Evolutionary conservation across 1,140 invertebrate species (phyloP).

Genomic region (Reticulitermes speratus): DNA sequence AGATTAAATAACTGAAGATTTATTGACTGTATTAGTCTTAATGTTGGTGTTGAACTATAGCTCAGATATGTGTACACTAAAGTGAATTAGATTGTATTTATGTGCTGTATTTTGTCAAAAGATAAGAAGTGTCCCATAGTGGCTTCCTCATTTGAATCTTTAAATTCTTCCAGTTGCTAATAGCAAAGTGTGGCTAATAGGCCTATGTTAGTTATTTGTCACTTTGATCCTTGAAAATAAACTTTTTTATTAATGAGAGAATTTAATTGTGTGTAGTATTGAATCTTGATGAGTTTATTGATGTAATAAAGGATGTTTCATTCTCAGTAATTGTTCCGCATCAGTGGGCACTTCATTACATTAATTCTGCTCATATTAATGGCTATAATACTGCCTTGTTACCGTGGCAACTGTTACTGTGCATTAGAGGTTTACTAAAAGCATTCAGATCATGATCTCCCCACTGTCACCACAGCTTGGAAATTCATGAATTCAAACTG

Average conservation of each 20-base stretch:
- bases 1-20: too few relatives aligned
- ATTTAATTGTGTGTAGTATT: background rate
- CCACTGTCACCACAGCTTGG: too few relatives aligned
- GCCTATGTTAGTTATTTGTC: background rate
- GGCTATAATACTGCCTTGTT: too few relatives aligned
- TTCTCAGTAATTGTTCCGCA: background rate
- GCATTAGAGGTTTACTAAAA: too few relatives aligned
- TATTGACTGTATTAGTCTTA: too few relatives aligned
- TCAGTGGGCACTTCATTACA: too few relatives aligned
- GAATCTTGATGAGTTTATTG: background rate
- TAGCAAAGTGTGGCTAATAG: background rate
- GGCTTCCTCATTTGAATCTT: background rate
- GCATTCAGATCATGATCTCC: too few relatives aligned
- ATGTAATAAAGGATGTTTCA: background rate
- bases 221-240: background rate
- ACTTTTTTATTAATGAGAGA: background rate
- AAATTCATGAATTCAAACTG: too few relatives aligned
- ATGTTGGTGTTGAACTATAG: background rate
- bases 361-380: too few relatives aligned
- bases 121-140: background rate
- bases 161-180: background rate
- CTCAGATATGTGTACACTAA: background rate
- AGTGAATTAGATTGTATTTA: background rate
- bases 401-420: too few relatives aligned
- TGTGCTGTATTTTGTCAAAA: background rate